Conservation (phyloP, 2,888 invertebrate genomes). For the Chaetoderma sp. region DNA sequence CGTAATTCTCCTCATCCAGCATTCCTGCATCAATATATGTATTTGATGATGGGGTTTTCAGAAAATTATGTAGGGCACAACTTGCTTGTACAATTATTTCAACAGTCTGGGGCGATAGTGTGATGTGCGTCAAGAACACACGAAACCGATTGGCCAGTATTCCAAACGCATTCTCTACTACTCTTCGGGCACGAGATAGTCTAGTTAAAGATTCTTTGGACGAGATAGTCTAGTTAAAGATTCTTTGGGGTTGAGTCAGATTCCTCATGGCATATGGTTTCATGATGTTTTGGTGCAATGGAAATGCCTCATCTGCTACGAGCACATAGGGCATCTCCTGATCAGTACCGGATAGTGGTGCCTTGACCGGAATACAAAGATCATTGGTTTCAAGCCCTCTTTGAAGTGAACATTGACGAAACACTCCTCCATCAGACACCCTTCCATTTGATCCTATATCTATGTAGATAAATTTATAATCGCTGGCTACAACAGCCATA, state of each 20-base stretch:
- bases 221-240: conserved; percentile 1
- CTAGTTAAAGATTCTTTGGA: not conserved
- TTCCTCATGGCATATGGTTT: not conserved
- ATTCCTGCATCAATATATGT: too few species aligned
- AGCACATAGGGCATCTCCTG: not conserved
- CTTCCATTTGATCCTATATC: not conserved
- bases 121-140: not conserved
- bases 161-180: not conserved
- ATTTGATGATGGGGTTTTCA: too few species aligned
- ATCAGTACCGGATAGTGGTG: not conserved
- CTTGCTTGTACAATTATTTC: not conserved
- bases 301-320: not conserved
- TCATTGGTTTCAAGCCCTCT: not conserved
- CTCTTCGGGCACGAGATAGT: not conserved
- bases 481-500: not conserved
- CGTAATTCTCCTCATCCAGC: too few species aligned
- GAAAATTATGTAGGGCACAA: not conserved
- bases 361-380: not conserved
- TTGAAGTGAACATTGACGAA: not conserved
- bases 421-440: not conserved
- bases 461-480: not conserved
- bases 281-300: not conserved
- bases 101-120: not conserved
- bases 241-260: not conserved
- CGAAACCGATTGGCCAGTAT: not conserved